Evolutionary conservation across 2,888 invertebrate genomes (phyloP).

Genomic region (Parapristionchus giblindavisi): DNA sequence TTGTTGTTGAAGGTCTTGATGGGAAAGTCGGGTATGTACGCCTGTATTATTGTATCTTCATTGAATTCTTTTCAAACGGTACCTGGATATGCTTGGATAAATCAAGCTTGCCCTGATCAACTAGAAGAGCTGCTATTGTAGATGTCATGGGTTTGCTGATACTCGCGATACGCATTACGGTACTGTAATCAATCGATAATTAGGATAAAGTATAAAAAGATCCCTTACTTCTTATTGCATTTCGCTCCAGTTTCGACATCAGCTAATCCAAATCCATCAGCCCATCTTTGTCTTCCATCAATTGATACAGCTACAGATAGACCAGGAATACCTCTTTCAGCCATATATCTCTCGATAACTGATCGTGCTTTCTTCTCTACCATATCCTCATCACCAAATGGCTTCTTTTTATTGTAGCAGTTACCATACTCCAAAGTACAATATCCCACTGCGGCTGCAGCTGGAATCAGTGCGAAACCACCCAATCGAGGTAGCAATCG

Average conservation of each 20-base stretch:
- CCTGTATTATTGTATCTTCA: slow-evolving; percentile 66
- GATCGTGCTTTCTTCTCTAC: slow-evolving; percentile 22
- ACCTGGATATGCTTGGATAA: slow-evolving; percentile 69
- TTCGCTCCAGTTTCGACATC: slow-evolving; percentile 74
- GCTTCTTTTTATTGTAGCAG: neutral
- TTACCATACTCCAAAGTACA: neutral
- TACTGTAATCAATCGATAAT: neutral
- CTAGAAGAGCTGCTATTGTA: slow-evolving; percentile 73
- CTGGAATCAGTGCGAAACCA: slow-evolving; percentile 11
- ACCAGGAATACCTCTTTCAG: slow-evolving; percentile 56
- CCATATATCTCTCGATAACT: slow-evolving; percentile 3
- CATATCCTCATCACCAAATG: slow-evolving; percentile 1
- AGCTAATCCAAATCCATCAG: slow-evolving; percentile 73
- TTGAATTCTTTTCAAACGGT: no score
- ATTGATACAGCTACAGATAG: slow-evolving; percentile 71
- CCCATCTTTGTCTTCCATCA: slow-evolving; percentile 70
- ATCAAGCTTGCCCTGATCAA: slow-evolving; percentile 74
- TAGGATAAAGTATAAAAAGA: neutral
- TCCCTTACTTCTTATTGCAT: slow-evolving; percentile 63
- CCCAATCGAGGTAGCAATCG: slow-evolving; percentile 13
- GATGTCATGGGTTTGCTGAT: slow-evolving; percentile 76
- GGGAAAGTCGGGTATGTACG: slow-evolving; percentile 75
- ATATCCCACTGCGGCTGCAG: slow-evolving; percentile 29
- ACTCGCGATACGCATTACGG: slow-evolving; percentile 76
- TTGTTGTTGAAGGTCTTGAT: slow-evolving; percentile 72